Evolutionary conservation across 2,888 invertebrate genomes (phyloP), one percentile per base, ranked within the genome.

Genomic region (Tetanocera ferruginea): DNA sequence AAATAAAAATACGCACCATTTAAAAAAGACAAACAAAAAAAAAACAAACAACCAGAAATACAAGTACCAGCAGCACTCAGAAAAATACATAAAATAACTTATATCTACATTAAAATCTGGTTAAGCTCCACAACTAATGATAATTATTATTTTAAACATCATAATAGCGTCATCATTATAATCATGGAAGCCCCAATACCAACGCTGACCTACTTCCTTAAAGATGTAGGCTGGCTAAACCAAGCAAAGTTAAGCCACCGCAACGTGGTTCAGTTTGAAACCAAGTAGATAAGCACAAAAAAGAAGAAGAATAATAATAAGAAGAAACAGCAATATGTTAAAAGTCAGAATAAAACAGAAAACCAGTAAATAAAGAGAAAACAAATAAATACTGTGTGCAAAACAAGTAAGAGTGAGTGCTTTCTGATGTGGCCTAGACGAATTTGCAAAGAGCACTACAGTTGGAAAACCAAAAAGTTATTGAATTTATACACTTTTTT

Each of bases 171-270:
- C 19, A 66, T 70, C 70, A 52, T 70, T 25, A 52, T 70, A 25
- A 70, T 70, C 25, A 70, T 70, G 52, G 52, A 70, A 70, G 70
- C 51, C 70, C 52, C 70, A 51, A 70, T 70, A 51, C 70, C 70
- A 52, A 43, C 14, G 51, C 17, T 70, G 70, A 70, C 70, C 70
- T 31, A 70, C 70, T 51, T 70, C n/a, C 52, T 51, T 49, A 28
- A 23, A 70, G 52, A 23, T 34, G 64, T 66, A 66, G 64, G 64
- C 34, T 34, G 64, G n/a, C 23, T 19, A 34, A 28, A 66, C 9
- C 64, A 19, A 37, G n/a, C 31, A 66, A 23, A 28, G 64, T 34
- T 9, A 66, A 51, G 31, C 49, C 28, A 49, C 28, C 52, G 70
- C 19, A n/a, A 55, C 55, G 19, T 19, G 55, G 19, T 6, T 19